phyloP scores from a whole-genome alignment of 2,113 vertebrate genomes.

The Malurus alboscapulatus region DNA sequence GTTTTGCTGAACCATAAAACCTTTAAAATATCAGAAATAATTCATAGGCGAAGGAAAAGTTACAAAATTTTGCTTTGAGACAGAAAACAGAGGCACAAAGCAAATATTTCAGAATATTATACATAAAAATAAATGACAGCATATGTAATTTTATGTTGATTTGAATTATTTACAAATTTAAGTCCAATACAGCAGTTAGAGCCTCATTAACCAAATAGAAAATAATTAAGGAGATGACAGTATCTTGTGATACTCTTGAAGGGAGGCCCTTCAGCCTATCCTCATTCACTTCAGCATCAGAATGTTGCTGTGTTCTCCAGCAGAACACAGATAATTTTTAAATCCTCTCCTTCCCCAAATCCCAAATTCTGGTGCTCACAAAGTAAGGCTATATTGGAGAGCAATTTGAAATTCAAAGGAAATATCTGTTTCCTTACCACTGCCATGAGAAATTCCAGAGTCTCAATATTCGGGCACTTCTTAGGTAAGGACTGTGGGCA shows the following conservation, averaged over 20 bases:
- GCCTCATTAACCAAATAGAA: neutral
- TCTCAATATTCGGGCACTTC: neutral
- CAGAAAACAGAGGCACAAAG: neutral
- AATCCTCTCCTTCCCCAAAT: neutral
- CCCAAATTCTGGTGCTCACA: rapidly evolving
- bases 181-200: neutral
- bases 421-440: neutral
- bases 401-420: neutral
- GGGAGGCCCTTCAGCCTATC: neutral
- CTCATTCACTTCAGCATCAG: neutral
- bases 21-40: neutral
- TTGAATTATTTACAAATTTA: neutral
- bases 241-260: neutral
- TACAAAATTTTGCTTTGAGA: neutral
- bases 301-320: neutral
- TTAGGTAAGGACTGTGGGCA: neutral
- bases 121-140: neutral
- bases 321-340: neutral
- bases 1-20: neutral
- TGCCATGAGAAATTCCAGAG: neutral
- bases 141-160: neutral
- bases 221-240: neutral
- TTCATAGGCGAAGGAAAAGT: neutral
- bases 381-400: neutral
- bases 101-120: neutral